Conservation (phyloP, 2,797 vertebrate species). For the Octomys mimax region DNA sequence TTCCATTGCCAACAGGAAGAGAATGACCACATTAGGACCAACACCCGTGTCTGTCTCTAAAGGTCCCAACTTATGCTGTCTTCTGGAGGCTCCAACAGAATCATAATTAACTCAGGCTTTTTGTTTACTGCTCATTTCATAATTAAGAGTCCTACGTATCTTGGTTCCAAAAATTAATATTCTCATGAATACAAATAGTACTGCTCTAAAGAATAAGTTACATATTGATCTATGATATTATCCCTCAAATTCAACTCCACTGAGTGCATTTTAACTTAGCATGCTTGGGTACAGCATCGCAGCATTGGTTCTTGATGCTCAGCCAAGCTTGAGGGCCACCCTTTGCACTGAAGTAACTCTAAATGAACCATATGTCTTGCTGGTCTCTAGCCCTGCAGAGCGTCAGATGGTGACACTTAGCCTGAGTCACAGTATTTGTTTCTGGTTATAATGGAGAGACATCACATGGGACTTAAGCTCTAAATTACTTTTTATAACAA, state of each 20-base stretch:
- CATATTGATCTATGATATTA: neutral
- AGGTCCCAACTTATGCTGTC: neutral
- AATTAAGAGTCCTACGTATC: neutral
- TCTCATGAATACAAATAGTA: neutral
- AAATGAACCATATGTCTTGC: neutral
- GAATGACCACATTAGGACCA: neutral
- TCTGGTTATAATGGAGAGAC: neutral
- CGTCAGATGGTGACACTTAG: neutral
- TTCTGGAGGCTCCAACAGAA: neutral
- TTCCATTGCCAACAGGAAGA: neutral
- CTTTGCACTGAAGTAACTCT: no score
- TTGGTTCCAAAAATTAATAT: slow-evolving; percentile 26
- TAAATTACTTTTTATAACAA: neutral
- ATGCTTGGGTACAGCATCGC: neutral
- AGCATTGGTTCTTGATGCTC: neutral
- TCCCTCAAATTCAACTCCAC: neutral
- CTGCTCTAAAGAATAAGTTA: neutral
- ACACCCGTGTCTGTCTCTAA: neutral
- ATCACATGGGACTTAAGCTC: neutral
- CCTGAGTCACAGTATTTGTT: neutral
- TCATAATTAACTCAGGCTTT: neutral
- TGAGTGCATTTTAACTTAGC: neutral
- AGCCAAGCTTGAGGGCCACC: neutral
- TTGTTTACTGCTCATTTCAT: neutral
- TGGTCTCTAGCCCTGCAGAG: no score